A percentile compares a stretch with the other conserved stretches of the same genome.
Conservation (phyloP, 2,797 vertebrate genomes). For the Periophthalmus magnuspinnatus region DNA sequence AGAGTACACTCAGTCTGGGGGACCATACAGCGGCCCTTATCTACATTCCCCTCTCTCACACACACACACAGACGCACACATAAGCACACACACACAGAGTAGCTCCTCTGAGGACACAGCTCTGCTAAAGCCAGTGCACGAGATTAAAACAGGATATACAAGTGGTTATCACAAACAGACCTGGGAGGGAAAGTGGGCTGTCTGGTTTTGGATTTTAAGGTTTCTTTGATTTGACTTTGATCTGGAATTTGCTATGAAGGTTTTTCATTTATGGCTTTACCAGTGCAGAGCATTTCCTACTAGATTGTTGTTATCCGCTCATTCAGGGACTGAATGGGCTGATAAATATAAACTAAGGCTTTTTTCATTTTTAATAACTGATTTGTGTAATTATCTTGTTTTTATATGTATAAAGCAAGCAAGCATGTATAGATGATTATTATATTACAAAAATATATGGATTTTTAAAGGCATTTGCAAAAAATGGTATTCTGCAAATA, state of each 20-base stretch:
- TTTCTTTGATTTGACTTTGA: slow-evolving; percentile 22
- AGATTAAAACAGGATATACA: slow-evolving; percentile 50
- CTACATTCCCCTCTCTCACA: slow-evolving; percentile 22
- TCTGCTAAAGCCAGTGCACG: slow-evolving; percentile 41
- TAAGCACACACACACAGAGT: slow-evolving; percentile 23
- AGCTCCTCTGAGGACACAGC: slow-evolving; percentile 52
- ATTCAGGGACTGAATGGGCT: too few species aligned
- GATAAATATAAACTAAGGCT: too few species aligned
- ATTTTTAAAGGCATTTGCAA: too few species aligned
- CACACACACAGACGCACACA: too few species aligned
- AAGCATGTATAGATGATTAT: too few species aligned
- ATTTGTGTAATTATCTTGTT: too few species aligned
- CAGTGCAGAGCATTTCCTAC: too few species aligned
- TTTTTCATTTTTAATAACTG: too few species aligned
- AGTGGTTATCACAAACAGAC: slow-evolving; percentile 45
- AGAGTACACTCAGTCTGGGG: slow-evolving; percentile 49
- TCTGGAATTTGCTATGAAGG: slow-evolving; percentile 15
- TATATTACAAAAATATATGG: too few species aligned
- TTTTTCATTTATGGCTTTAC: background rate
- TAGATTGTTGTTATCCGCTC: too few species aligned
- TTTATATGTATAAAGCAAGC: too few species aligned
- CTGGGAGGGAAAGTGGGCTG: slow-evolving; percentile 13
- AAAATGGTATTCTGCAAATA: too few species aligned
- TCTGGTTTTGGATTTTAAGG: slow-evolving; percentile 1
- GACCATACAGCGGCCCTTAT: slow-evolving; percentile 48